These are phyloP conservation scores for Falco concolor DNA, from an alignment of 2,797 vertebrate genomes.

Conservation along the genomic window DNA sequence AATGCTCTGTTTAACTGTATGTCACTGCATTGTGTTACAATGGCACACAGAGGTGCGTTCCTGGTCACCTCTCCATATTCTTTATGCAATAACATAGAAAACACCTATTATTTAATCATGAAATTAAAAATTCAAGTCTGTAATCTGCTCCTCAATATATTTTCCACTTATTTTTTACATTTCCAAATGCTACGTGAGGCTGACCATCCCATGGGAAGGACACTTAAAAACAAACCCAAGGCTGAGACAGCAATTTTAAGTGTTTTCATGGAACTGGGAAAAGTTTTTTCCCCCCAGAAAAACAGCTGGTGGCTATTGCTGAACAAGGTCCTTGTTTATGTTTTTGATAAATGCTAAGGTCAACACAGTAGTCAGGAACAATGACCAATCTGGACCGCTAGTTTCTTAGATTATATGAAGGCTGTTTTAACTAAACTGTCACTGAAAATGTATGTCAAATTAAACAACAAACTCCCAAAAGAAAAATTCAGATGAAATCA, in stretches of 20 bases:
- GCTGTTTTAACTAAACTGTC: background rate
- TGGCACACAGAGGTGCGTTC: background rate
- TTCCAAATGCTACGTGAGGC: background rate
- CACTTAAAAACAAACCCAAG: background rate
- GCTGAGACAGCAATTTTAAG: background rate
- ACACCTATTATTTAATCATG: background rate
- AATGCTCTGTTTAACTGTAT: background rate
- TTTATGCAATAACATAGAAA: background rate
- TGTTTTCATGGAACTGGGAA: background rate
- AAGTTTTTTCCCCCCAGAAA: background rate
- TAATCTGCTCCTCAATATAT: background rate
- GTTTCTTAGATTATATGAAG: background rate
- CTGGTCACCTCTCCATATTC: background rate
- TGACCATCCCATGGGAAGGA: background rate
- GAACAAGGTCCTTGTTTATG: background rate
- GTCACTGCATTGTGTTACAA: background rate
- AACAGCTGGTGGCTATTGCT: background rate
- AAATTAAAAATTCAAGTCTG: background rate
- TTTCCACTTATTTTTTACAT: background rate
- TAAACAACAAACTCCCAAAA: background rate
- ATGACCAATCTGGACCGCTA: background rate
- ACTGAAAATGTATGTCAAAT: background rate
- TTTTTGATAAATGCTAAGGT: background rate
- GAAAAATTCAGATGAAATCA: background rate
- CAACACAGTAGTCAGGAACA: background rate